Evolutionary conservation across 2,113 vertebrate genomes (phyloP), one percentile per base, ranked within the genome.

Genomic region (Cinclus cinclus): DNA sequence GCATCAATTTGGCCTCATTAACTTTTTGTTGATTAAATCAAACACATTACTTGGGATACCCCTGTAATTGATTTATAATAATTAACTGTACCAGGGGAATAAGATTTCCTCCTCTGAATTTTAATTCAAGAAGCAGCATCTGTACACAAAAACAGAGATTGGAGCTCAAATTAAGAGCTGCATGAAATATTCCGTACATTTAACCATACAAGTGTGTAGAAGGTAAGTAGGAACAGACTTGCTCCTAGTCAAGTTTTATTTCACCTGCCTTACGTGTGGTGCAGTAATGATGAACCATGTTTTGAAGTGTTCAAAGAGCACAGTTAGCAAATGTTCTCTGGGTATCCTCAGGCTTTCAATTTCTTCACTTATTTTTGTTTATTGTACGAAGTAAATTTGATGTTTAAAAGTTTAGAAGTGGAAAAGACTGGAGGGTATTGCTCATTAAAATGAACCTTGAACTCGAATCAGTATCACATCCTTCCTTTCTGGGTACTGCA

Each of bases 1-100:
- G 67, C 59, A 33, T 91, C 78, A 73, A 55, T 95, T 96, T 90
- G 70, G 65, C 55, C 85, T 92, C 84, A 82, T 94, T 95, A 96
- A 73, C 74, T 82, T 91, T 39, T 62, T 15, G 31, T 87, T 92
- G 89, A 94, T 95, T 95, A 85, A 87, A 90, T 94, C 81, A 80
- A 94, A 78, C 25, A 55, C 21, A 13, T 91, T 95, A 67, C 63
- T 85, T 91, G 84, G 78, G 89, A 62, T 55, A 55, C 33, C 64
- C 50, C 70, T 76, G 20, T 87, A 35, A 92, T 91, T 96, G 92
- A 87, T 89, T 94, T 91, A 31, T 91, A 69, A 62, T 35, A 58
- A 63, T 73, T 87, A 91, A 83, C 49, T 94, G 49, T 80, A 58
- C 80, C 58, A 33, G 37, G 73, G 55, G 70, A 79, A 42, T 84